Conservation (phyloP, 2,113 vertebrate genomes). For the Pelecanus crispus region DNA sequence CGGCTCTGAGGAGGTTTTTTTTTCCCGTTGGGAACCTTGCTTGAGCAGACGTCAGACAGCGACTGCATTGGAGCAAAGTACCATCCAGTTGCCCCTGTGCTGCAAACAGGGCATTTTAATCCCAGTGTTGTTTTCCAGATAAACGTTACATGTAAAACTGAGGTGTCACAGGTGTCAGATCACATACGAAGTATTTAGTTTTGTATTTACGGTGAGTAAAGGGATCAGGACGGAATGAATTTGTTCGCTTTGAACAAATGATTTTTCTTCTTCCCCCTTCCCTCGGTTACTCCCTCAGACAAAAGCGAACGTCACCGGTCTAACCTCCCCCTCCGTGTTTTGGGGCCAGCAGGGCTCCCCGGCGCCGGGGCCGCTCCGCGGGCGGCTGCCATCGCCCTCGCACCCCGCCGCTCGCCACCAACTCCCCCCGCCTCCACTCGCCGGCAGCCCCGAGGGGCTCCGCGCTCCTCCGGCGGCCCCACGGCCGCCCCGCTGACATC, state of each 20-base stretch:
- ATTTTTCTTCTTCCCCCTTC: too few species aligned
- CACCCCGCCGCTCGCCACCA: too few species aligned
- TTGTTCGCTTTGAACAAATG: too few species aligned
- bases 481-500: background rate
- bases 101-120: background rate
- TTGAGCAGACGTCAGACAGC: background rate
- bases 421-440: background rate
- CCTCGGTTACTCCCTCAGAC: too few species aligned
- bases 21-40: background rate
- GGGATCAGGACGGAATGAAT: background rate
- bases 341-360: background rate
- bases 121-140: background rate
- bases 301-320: background rate
- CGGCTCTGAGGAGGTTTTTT: background rate
- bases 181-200: background rate
- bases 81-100: too few species aligned
- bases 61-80: accelerated
- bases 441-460: accelerated
- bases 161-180: background rate
- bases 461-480: accelerated
- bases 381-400: background rate
- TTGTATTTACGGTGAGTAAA: background rate
- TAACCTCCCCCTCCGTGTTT: accelerated
- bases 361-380: background rate
- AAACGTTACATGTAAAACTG: background rate